Percentiles rank a stretch among this genome's conserved stretches.
Conservation (phyloP, 2,888 invertebrate genomes). For the Sepiola atlantica region DNA sequence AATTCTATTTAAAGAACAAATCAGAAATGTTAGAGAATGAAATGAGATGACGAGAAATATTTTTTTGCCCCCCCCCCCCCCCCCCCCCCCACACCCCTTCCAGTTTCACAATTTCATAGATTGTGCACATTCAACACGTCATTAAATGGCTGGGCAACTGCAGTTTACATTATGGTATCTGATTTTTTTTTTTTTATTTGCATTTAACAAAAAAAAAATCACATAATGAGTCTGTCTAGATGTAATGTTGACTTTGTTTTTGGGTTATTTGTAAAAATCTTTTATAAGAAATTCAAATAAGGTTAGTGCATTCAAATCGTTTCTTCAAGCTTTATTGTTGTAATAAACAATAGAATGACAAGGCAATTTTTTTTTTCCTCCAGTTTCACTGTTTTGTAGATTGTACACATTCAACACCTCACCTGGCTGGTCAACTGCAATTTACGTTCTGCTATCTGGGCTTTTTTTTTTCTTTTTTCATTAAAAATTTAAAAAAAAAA, state of each 20-base stretch:
- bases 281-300: background rate
- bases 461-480: background rate
- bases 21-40: background rate
- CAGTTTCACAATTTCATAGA: background rate
- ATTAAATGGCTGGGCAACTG: background rate
- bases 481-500: too few relatives aligned
- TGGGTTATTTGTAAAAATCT: background rate
- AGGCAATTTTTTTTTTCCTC: background rate
- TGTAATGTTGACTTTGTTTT: background rate
- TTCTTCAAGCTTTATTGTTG: too few relatives aligned
- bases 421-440: background rate
- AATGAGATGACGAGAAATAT: background rate
- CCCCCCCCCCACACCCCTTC: background rate
- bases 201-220: background rate
- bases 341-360: too few relatives aligned
- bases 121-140: background rate
- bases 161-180: background rate
- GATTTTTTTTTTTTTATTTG: too few relatives aligned
- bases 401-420: background rate
- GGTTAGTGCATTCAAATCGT: too few relatives aligned
- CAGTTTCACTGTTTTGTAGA: background rate
- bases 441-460: background rate
- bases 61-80: background rate
- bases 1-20: slow-evolving; percentile 32
- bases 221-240: too few relatives aligned